A percentile compares a stretch with the other conserved stretches of the same genome.
These are phyloP conservation scores for Polypedilum vanderplanki DNA, from an alignment of 1,140 invertebrate genomes.

Conservation along the genomic window DNA sequence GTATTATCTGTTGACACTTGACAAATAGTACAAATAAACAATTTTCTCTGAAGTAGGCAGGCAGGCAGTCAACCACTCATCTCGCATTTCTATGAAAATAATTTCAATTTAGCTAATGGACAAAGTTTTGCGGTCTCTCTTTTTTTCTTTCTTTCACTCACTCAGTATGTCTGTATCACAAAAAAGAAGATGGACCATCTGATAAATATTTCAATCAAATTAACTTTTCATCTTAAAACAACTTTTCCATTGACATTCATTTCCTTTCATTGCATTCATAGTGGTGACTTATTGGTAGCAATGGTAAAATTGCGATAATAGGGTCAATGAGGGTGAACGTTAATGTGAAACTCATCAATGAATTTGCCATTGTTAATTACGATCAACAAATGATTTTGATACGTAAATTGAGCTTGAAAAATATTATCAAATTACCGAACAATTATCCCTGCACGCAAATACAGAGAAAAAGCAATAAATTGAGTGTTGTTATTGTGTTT, in stretches of 20 bases:
- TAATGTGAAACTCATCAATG: not conserved
- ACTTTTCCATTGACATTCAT: not conserved
- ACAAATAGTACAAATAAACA: too few species aligned
- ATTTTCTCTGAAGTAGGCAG: too few species aligned
- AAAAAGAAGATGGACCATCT: not conserved
- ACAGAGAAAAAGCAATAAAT: not conserved
- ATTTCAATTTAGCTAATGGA: not conserved
- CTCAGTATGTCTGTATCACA: not conserved
- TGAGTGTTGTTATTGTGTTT: not conserved
- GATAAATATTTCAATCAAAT: constrained; percentile 28
- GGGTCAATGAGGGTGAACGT: too few species aligned
- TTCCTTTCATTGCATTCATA: too few species aligned
- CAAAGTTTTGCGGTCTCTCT: not conserved
- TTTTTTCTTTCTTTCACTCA: not conserved
- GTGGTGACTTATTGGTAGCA: too few species aligned
- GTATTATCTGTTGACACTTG: too few species aligned
- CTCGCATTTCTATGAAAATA: too few species aligned
- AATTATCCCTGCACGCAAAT: not conserved
- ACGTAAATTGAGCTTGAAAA: constrained; percentile 14
- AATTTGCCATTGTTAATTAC: constrained; percentile 25
- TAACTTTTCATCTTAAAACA: constrained; percentile 21
- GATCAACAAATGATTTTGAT: not conserved
- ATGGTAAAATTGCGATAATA: too few species aligned
- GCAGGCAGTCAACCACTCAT: too few species aligned
- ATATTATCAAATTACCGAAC: constrained; percentile 21